A percentile compares a stretch with the other conserved stretches of the same genome.
Evolutionary conservation across 2,888 invertebrate species (phyloP).

Genomic region (Erebia palarica): DNA sequence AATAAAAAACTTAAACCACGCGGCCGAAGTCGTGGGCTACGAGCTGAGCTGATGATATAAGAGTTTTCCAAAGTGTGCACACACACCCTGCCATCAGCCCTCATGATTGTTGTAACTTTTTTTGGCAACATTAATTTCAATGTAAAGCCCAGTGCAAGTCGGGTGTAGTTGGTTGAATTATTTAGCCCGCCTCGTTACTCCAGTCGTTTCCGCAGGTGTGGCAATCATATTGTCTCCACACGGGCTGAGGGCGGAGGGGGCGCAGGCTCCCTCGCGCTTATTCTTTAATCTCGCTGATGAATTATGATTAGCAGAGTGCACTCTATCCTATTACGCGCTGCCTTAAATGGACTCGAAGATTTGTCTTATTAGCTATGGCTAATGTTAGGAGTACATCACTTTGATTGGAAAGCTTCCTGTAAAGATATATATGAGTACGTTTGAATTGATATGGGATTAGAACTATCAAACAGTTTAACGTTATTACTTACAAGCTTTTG

Average conservation of each 20-base stretch:
- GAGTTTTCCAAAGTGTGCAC: no score
- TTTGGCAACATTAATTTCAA: constrained; percentile 5
- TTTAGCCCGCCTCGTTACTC: constrained; percentile 80
- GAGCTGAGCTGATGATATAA: no score
- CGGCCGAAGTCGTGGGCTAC: no score
- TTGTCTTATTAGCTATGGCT: constrained; percentile 50
- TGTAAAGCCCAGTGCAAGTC: constrained; percentile 59
- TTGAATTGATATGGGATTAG: neutral
- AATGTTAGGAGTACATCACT: constrained; percentile 9
- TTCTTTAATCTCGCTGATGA: constrained; percentile 82
- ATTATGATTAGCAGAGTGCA: constrained; percentile 82
- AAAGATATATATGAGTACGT: neutral
- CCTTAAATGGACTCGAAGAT: constrained; percentile 60
- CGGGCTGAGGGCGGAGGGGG: constrained; percentile 43
- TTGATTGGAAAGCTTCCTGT: constrained; percentile 12
- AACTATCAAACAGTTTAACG: neutral
- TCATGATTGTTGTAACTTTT: no score
- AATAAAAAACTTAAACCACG: no score
- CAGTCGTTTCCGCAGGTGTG: constrained; percentile 80
- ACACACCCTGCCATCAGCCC: no score
- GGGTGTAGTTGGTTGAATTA: constrained; percentile 71
- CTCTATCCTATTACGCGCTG: constrained; percentile 76
- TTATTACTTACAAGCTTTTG: no score
- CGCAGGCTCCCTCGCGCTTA: constrained; percentile 62
- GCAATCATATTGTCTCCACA: constrained; percentile 79